A percentile compares a stretch with the other conserved stretches of the same genome.
These are phyloP conservation scores for Gopherus flavomarginatus DNA, from an alignment of 2,113 vertebrate genomes.

Conservation along the genomic window DNA sequence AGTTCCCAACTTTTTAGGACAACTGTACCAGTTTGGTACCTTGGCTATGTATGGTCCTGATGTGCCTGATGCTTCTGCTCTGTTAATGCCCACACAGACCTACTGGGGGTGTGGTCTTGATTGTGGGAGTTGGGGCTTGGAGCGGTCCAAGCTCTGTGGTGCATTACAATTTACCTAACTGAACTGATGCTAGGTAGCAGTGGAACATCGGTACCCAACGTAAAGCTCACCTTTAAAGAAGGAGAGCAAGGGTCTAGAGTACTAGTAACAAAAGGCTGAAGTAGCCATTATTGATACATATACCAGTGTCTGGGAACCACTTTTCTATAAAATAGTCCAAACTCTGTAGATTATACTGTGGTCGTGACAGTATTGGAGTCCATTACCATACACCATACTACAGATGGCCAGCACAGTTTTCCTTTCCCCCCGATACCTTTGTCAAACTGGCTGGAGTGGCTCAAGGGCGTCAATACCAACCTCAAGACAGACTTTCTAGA, in stretches of 20 bases:
- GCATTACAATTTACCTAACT: not conserved
- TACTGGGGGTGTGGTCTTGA: not conserved
- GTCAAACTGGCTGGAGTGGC: not conserved
- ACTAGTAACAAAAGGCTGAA: not conserved
- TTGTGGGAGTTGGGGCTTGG: conserved; percentile 15
- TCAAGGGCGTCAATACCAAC: not conserved
- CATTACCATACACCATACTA: not conserved
- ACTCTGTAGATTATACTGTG: conserved; percentile 11
- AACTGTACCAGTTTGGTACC: not conserved
- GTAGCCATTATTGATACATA: not conserved
- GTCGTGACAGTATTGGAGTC: conserved; percentile 49
- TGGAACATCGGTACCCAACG: conserved; percentile 32
- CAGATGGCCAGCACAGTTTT: not conserved
- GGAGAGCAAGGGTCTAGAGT: not conserved
- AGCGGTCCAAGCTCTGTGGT: conserved; percentile 22
- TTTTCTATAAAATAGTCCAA: conserved; percentile 21
- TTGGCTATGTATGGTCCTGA: not conserved
- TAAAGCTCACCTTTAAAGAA: conserved; percentile 23
- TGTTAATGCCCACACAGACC: not conserved
- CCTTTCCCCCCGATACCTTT: not conserved
- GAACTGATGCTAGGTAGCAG: conserved; percentile 20
- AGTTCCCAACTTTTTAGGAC: not conserved
- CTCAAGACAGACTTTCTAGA: not conserved
- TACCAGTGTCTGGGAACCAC: not conserved
- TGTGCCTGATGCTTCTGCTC: not conserved